Evolutionary conservation across 2,888 invertebrate genomes (phyloP), one percentile per base, ranked within the genome.

Genomic region (Troides aeacus): DNA sequence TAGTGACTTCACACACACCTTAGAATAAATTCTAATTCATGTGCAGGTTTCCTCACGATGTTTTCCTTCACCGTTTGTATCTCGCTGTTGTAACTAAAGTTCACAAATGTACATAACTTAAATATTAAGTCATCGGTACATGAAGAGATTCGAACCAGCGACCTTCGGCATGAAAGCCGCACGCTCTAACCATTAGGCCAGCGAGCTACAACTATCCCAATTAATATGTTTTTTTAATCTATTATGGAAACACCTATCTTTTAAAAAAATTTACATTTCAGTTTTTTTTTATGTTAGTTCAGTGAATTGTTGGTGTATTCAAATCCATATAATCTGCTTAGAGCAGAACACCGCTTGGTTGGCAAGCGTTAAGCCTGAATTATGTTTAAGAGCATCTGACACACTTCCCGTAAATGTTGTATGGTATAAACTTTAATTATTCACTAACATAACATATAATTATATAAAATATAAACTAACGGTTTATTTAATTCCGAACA

Each of bases 361-460:
- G 56, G 21, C 56, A 56, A 60, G 39, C 50, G n/a, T 50, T 17
- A 66, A 42, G 24, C 56, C 17, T 66, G 23, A 66, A 62, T 62
- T 56, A 39, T 66, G 62, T 66, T 66, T 61, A 66, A 59, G 42
- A 58, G 10, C 66, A 66, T 66, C 61, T 66, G 66, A 36, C 62
- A 62, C 21, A 61, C 53, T 66, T 66, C 66, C 62, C 62, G 62
- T 62, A 18, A 56, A 62, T 62, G 23, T 36, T 61, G 61, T 56
- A 24, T 62, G 23, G 23, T 39, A 15, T 50, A 3, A 62, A 39
- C 30, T 50, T 66, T 60, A 50, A 50, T 66, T 23, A 53, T 66
- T 60, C 12, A 23, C 10, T 6, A 23, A 24, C 23, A 24, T 23
- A 10, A 58, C 21, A 6, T 18, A 4, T n/a, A 53, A n/a, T n/a